phyloP scores from a whole-genome alignment of 2,888 invertebrate species.

The Leuctra nigra region DNA sequence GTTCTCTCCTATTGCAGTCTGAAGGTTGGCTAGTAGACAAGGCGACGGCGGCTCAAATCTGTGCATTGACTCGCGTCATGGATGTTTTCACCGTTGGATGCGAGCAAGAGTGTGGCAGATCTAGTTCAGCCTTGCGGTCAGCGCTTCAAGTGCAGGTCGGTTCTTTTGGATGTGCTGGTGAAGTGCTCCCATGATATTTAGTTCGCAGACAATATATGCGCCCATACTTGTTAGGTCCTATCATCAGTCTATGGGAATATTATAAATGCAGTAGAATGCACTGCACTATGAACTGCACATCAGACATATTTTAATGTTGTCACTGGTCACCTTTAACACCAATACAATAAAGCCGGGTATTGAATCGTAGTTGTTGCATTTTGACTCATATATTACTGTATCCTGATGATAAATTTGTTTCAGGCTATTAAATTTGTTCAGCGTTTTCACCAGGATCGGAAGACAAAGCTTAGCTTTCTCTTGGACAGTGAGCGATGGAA shows the following conservation, averaged over 20 bases:
- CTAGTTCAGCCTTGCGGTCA: slow-evolving; percentile 70
- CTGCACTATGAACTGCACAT: too few relatives aligned
- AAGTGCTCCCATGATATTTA: too few relatives aligned
- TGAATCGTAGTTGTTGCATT: too few relatives aligned
- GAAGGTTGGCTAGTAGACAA: slow-evolving; percentile 51
- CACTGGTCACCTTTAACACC: too few relatives aligned
- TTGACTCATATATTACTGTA: too few relatives aligned
- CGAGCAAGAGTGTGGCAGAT: slow-evolving; percentile 64
- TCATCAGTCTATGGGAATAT: too few relatives aligned
- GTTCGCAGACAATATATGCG: too few relatives aligned
- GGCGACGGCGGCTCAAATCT: slow-evolving; percentile 70
- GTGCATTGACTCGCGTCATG: slow-evolving; percentile 66
- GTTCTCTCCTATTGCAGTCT: slow-evolving; percentile 16
- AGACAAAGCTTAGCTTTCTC: slow-evolving; percentile 73
- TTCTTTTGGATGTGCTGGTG: too few relatives aligned
- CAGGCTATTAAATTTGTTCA: slow-evolving; percentile 88
- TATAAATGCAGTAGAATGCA: too few relatives aligned
- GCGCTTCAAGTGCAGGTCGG: slow-evolving; percentile 60
- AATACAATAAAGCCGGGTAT: too few relatives aligned
- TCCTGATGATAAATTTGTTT: background rate
- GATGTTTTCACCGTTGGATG: slow-evolving; percentile 72
- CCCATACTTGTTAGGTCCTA: too few relatives aligned
- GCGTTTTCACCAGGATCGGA: slow-evolving; percentile 82
- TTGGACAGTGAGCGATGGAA: slow-evolving; percentile 93
- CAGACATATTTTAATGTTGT: too few relatives aligned